phyloP scores from a whole-genome alignment of 2,888 invertebrate species.

The Dione juno region DNA sequence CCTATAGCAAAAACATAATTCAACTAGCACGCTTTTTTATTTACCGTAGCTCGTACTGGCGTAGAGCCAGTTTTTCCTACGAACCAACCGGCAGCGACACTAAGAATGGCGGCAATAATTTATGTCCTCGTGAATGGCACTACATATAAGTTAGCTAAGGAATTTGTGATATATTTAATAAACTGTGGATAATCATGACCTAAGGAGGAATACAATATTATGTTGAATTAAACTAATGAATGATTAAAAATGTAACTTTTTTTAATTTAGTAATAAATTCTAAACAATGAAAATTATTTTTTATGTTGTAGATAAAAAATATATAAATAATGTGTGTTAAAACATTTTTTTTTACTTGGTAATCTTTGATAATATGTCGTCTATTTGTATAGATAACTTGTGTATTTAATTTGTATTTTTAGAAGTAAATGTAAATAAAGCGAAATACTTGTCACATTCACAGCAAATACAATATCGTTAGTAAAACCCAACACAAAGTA shows the following conservation, averaged over 20 bases:
- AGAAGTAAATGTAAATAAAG: not conserved
- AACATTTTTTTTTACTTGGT: too few relatives aligned
- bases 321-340: too few relatives aligned
- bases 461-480: not conserved
- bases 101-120: slow-evolving; percentile 47
- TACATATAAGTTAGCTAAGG: slow-evolving; percentile 1
- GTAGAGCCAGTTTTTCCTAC: slow-evolving; percentile 24
- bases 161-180: slow-evolving; percentile 13
- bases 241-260: not conserved
- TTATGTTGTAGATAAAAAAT: too few relatives aligned
- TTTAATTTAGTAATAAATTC: not conserved
- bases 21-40: slow-evolving; percentile 11
- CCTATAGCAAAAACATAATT: slow-evolving; percentile 20
- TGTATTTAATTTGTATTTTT: too few relatives aligned
- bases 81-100: slow-evolving; percentile 28
- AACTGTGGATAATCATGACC: not conserved
- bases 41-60: slow-evolving; percentile 6
- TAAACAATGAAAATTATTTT: too few relatives aligned
- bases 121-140: slow-evolving; percentile 35
- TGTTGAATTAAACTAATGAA: too few relatives aligned
- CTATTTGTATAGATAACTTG: too few relatives aligned
- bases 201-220: not conserved
- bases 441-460: not conserved
- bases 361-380: too few relatives aligned
- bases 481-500: slow-evolving; percentile 6